These are phyloP conservation scores for Gymnopithys bicolor DNA, from an alignment of 2,797 vertebrate genomes.

Conservation along the genomic window DNA sequence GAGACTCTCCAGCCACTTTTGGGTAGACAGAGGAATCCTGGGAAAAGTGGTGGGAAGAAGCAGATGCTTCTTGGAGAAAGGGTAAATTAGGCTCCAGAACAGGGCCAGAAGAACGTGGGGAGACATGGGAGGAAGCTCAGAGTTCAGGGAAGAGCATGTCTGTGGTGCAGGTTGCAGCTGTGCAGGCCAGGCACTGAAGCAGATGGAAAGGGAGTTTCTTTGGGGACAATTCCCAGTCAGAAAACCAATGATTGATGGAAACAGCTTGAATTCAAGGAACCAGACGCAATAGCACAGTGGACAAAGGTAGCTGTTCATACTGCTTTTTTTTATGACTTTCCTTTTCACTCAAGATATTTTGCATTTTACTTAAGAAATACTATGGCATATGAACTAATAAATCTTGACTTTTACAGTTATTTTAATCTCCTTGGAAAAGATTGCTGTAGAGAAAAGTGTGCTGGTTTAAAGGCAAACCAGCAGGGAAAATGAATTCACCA, in stretches of 20 bases:
- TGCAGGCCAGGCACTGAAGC: not conserved
- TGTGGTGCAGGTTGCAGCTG: not conserved
- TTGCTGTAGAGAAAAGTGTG: not conserved
- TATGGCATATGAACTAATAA: not conserved
- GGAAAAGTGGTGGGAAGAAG: not conserved
- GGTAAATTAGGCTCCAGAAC: not conserved
- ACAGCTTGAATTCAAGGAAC: not conserved
- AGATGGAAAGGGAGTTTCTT: not conserved
- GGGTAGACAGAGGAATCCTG: not conserved
- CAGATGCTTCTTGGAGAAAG: not conserved
- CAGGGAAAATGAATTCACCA: too few relatives aligned
- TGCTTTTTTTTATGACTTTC: not conserved
- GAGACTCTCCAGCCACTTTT: not conserved
- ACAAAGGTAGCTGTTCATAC: not conserved
- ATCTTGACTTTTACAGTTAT: not conserved
- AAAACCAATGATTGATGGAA: not conserved
- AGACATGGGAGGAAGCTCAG: rapidly evolving
- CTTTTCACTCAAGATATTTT: not conserved
- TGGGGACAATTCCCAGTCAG: not conserved
- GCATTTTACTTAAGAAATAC: not conserved
- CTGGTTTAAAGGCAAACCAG: too few relatives aligned
- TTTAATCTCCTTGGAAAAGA: not conserved
- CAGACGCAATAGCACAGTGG: not conserved
- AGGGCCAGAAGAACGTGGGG: not conserved
- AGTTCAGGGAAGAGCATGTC: not conserved